Percentiles rank a stretch among this genome's conserved stretches.
These are phyloP conservation scores for Ara ararauna DNA, from an alignment of 2,797 vertebrate species.

Conservation along the genomic window DNA sequence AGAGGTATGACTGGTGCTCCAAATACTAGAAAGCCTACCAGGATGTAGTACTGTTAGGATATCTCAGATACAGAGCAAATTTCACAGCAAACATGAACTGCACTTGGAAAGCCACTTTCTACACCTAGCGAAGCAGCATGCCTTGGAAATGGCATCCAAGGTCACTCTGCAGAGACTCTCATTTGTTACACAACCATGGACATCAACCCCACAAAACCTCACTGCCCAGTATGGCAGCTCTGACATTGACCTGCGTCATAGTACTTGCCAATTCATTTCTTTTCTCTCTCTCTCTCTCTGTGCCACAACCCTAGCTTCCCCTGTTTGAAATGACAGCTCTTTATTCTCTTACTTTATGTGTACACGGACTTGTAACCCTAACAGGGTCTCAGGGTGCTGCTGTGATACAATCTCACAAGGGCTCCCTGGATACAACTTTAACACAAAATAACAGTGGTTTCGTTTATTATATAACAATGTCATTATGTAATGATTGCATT, in stretches of 20 bases:
- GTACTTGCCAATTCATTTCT: background rate
- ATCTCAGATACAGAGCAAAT: background rate
- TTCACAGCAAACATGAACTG: background rate
- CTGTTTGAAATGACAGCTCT: background rate
- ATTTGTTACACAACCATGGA: background rate
- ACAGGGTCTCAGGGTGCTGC: background rate
- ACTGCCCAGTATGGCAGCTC: accelerated
- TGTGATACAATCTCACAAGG: background rate
- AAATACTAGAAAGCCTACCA: background rate
- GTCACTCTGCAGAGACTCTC: background rate
- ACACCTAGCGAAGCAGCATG: background rate
- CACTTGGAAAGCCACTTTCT: background rate
- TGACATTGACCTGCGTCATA: background rate
- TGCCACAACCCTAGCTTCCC: background rate
- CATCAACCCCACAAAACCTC: background rate
- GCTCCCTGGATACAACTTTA: background rate
- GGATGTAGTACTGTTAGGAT: background rate
- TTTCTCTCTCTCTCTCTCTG: background rate
- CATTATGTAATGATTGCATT: background rate
- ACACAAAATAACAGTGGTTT: background rate
- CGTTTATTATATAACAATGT: background rate
- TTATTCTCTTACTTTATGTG: background rate
- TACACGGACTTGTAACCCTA: background rate
- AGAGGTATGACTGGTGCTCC: background rate
- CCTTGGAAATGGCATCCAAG: background rate